Percentiles rank a stretch among this genome's conserved stretches.
These are phyloP conservation scores for Acrobasis suavella DNA, from an alignment of 2,888 invertebrate genomes.

Conservation along the genomic window DNA sequence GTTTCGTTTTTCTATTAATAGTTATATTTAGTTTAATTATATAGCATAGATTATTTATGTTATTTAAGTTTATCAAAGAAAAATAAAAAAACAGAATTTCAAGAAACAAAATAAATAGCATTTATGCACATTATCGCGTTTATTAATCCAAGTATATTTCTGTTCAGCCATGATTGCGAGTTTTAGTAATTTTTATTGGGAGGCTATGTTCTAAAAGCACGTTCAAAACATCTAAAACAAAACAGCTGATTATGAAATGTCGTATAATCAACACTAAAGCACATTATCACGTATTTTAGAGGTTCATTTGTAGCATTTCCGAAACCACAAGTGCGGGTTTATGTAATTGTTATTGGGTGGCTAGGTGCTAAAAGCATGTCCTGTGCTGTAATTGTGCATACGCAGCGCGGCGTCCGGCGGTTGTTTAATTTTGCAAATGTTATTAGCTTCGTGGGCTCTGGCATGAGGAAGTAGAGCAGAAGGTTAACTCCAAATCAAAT, in stretches of 20 bases:
- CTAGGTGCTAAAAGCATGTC: conserved; percentile 56
- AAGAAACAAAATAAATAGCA: too few species aligned
- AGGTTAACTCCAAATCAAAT: too few species aligned
- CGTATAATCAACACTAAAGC: neutral
- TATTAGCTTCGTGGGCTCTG: conserved; percentile 47
- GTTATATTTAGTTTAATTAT: too few species aligned
- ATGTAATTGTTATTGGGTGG: conserved; percentile 53
- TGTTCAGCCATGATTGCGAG: too few species aligned
- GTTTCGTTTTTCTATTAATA: too few species aligned
- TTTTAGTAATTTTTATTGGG: too few species aligned
- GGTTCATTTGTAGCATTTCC: neutral
- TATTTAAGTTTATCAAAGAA: too few species aligned
- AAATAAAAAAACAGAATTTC: neutral
- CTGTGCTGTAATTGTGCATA: conserved; percentile 55
- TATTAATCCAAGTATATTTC: too few species aligned
- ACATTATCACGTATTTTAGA: neutral
- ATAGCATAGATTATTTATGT: too few species aligned
- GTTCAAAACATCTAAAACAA: too few species aligned
- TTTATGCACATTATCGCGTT: too few species aligned
- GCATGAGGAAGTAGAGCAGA: neutral
- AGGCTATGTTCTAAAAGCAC: neutral
- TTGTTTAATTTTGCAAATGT: conserved; percentile 74
- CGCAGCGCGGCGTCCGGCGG: conserved; percentile 42
- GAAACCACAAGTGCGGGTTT: conserved; percentile 11
- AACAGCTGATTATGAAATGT: neutral